Evolutionary conservation across 2,113 vertebrate genomes (phyloP).

Genomic region (Centropristis striata): DNA sequence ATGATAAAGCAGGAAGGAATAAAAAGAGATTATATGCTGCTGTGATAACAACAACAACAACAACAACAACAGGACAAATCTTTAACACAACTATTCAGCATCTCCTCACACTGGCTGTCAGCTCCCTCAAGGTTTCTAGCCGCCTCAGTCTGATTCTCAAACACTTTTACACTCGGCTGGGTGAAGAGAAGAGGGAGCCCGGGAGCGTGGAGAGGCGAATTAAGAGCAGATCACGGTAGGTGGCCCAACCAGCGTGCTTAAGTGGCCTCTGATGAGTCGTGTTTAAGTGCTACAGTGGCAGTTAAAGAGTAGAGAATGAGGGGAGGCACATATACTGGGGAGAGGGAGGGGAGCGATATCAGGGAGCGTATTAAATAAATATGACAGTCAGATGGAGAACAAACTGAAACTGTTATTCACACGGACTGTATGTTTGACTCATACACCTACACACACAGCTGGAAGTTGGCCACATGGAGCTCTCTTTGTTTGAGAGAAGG

Average conservation of each 20-base stretch:
- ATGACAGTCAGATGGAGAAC: slow-evolving; percentile 62
- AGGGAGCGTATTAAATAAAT: slow-evolving; percentile 63
- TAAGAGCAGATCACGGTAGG: slow-evolving; percentile 71
- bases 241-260: slow-evolving; percentile 54
- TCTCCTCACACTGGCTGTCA: slow-evolving; percentile 11
- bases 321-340: slow-evolving; percentile 10
- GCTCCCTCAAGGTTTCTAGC: slow-evolving; percentile 27
- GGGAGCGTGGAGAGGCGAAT: slow-evolving; percentile 49
- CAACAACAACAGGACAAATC: slow-evolving; percentile 14
- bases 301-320: slow-evolving; percentile 57
- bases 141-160: slow-evolving; percentile 20
- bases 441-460: slow-evolving; percentile 19
- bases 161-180: slow-evolving; percentile 44
- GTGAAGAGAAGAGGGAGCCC: slow-evolving; percentile 20
- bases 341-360: slow-evolving; percentile 32
- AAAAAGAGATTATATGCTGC: neutral
- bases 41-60: slow-evolving; percentile 5
- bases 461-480: neutral
- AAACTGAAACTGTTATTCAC: slow-evolving; percentile 41
- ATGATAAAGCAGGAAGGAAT: neutral
- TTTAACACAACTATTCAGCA: slow-evolving; percentile 22
- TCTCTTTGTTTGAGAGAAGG: slow-evolving; percentile 11
- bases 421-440: slow-evolving; percentile 28
- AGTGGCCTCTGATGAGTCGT: slow-evolving; percentile 74
- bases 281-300: slow-evolving; percentile 74